Evolutionary conservation across 2,797 vertebrate species (phyloP).

Genomic region (Sebastiscus albofasciatus): DNA sequence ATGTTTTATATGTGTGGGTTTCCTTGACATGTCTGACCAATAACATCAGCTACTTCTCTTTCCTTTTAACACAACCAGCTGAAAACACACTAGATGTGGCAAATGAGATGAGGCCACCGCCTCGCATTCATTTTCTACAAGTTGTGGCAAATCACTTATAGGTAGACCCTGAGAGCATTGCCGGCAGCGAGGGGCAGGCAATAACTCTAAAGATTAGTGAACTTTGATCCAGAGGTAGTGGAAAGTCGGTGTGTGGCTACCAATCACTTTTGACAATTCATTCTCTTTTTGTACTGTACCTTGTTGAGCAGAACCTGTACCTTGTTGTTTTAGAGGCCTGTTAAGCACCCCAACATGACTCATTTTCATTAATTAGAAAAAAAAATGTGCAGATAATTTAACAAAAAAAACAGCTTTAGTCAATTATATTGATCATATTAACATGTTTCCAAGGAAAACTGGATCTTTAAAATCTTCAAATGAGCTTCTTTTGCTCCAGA

Average conservation of each 20-base stretch:
- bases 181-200: not conserved
- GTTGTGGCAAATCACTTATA: slow-evolving; percentile 1
- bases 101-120: not conserved
- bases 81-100: not conserved
- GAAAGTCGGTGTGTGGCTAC: not conserved
- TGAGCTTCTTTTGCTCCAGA: not conserved
- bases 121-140: not conserved
- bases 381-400: not conserved
- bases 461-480: slow-evolving; percentile 5
- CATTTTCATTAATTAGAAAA: too few relatives aligned
- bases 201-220: not conserved
- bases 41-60: not conserved
- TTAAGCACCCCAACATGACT: not conserved
- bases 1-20: not conserved
- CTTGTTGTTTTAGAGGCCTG: not conserved
- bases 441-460: not conserved
- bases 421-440: not conserved
- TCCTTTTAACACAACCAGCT: not conserved
- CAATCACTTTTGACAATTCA: not conserved
- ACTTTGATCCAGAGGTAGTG: slow-evolving; percentile 6
- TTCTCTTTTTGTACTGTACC: not conserved
- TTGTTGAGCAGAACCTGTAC: not conserved
- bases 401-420: not conserved
- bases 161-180: not conserved
- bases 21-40: not conserved